Conservation (phyloP, 2,113 vertebrate species). For the Acrocephalus arundinaceus region DNA sequence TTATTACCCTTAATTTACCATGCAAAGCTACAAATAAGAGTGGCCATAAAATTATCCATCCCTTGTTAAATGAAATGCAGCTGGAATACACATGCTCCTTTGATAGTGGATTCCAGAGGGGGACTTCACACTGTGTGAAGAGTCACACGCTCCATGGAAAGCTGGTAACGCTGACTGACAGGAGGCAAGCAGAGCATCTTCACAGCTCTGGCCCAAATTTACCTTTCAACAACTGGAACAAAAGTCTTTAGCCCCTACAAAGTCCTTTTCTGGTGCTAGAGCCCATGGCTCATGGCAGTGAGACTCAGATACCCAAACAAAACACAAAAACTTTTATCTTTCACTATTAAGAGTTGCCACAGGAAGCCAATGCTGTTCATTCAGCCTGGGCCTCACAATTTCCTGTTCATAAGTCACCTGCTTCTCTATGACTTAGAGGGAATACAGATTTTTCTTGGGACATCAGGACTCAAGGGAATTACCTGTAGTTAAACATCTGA, state of each 20-base stretch:
- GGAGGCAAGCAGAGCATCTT: neutral
- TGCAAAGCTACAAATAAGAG: slow-evolving; percentile 37
- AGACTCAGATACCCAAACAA: neutral
- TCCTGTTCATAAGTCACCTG: slow-evolving; percentile 17
- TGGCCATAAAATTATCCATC: slow-evolving; percentile 1
- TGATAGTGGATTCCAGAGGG: neutral
- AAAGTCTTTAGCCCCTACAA: neutral
- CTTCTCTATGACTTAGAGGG: neutral
- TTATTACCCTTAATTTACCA: slow-evolving; percentile 42
- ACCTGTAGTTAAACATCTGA: slow-evolving; percentile 68
- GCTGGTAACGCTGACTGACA: neutral
- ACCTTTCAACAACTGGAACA: neutral
- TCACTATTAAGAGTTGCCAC: neutral
- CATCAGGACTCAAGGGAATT: slow-evolving; percentile 55
- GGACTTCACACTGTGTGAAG: neutral
- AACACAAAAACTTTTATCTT: neutral
- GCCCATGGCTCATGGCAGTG: neutral
- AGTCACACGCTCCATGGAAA: neutral
- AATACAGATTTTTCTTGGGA: slow-evolving; percentile 66
- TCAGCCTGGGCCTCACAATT: neutral
- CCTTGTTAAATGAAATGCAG: slow-evolving; percentile 38
- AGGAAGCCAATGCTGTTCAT: neutral
- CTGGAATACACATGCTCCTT: neutral
- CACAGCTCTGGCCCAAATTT: neutral
- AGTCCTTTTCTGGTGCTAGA: neutral